A percentile compares a stretch with the other conserved stretches of the same genome.
These are phyloP conservation scores for Greenwoodochromis staneri DNA, from an alignment of 2,113 vertebrate genomes.

Conservation along the genomic window DNA sequence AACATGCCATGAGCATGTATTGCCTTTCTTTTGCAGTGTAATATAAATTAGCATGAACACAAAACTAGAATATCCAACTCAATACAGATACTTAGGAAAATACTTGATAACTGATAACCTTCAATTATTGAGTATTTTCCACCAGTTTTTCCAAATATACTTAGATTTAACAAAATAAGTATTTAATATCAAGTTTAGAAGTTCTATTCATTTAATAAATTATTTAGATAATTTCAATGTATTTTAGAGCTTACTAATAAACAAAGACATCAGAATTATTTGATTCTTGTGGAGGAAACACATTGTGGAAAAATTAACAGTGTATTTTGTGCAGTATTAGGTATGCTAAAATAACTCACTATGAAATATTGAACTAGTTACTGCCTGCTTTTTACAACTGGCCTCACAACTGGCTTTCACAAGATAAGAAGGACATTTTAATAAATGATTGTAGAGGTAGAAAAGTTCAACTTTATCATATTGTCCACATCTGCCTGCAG, in stretches of 20 bases:
- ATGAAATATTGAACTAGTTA: background rate
- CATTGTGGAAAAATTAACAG: background rate
- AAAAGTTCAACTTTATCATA: background rate
- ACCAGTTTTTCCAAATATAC: fast-evolving
- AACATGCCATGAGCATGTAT: background rate
- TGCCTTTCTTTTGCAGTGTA: background rate
- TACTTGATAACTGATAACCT: background rate
- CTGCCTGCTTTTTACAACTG: background rate
- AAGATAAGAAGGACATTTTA: background rate
- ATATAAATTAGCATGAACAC: background rate
- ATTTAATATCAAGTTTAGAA: background rate
- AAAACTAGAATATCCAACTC: background rate
- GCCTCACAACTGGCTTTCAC: background rate
- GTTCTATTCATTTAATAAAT: background rate
- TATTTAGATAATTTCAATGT: background rate
- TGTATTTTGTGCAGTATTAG: background rate
- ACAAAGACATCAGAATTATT: background rate
- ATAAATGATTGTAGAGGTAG: background rate
- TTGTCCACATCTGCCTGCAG: background rate
- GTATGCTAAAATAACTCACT: background rate
- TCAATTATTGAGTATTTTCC: background rate
- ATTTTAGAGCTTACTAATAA: background rate
- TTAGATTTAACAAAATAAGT: background rate
- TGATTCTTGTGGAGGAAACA: background rate
- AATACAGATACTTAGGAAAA: background rate